Evolutionary conservation across 2,888 invertebrate species (phyloP).

Genomic region (Drosophila leonis): DNA sequence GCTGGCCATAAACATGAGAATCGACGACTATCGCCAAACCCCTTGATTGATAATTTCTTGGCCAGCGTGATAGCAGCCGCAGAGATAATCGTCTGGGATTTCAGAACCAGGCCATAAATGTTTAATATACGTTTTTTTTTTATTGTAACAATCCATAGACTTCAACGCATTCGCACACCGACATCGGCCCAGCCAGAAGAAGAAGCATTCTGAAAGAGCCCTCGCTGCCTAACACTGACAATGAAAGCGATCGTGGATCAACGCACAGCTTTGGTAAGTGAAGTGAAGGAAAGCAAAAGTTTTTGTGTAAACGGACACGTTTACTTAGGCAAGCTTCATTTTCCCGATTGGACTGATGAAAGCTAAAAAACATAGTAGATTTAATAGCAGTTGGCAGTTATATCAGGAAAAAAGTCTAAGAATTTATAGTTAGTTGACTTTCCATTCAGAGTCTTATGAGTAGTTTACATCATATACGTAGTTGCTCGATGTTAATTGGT

Average conservation of each 20-base stretch:
- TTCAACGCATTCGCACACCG: constrained; percentile 87
- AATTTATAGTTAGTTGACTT: too few species aligned
- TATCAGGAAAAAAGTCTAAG: too few species aligned
- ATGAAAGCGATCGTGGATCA: constrained; percentile 85
- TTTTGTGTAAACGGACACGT: background rate
- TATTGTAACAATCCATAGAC: constrained; percentile 81
- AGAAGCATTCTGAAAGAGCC: constrained; percentile 90
- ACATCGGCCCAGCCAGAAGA: constrained; percentile 90
- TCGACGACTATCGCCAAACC: constrained; percentile 22
- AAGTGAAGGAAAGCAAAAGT: too few species aligned
- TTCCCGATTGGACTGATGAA: too few species aligned
- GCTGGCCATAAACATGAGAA: constrained; percentile 37
- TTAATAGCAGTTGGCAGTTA: too few species aligned
- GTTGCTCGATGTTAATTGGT: too few species aligned
- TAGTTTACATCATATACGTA: too few species aligned
- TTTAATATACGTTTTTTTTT: constrained; percentile 8
- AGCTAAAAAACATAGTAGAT: too few species aligned
- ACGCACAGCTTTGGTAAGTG: constrained; percentile 83
- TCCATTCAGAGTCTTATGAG: too few species aligned
- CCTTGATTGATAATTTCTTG: constrained; percentile 35
- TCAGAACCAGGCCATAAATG: constrained; percentile 22
- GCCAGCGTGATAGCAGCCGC: constrained; percentile 15
- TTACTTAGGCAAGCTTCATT: too few species aligned
- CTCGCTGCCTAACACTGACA: constrained; percentile 81
- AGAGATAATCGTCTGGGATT: constrained; percentile 55